Conservation (phyloP, 2,888 invertebrate species). For the Zygothrica quintamaculata region DNA sequence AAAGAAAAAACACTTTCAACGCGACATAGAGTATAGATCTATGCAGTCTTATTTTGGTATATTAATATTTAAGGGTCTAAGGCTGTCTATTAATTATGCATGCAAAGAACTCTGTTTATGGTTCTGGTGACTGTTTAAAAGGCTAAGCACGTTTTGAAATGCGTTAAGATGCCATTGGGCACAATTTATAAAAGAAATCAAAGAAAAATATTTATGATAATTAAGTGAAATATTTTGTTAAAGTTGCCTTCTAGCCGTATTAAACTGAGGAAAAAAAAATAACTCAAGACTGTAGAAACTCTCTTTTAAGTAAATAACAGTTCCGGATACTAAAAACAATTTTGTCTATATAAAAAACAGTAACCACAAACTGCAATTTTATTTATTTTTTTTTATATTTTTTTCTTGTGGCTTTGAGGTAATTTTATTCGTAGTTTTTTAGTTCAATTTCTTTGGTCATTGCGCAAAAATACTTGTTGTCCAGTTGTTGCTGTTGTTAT, state of each 20-base stretch:
- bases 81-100: conserved; percentile 69
- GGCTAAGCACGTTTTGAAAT: conserved; percentile 62
- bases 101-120: conserved; percentile 50
- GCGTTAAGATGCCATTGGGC: conserved; percentile 50
- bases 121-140: conserved; percentile 41
- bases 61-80: conserved; percentile 33
- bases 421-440: conserved; percentile 18
- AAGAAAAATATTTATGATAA: conserved; percentile 70
- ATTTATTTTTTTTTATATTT: conserved; percentile 42
- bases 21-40: conserved; percentile 34
- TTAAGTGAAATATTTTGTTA: conserved; percentile 44
- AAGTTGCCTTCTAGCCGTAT: background rate
- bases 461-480: conserved; percentile 74
- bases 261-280: too few relatives aligned
- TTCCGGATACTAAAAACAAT: too few relatives aligned
- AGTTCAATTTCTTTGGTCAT: conserved; percentile 64
- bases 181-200: conserved; percentile 54
- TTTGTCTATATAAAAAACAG: conserved; percentile 9
- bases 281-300: background rate
- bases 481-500: conserved; percentile 32
- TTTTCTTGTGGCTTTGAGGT: conserved; percentile 30
- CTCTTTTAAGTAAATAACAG: background rate
- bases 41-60: conserved; percentile 52
- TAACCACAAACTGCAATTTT: conserved; percentile 52
- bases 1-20: conserved; percentile 20